phyloP scores from a whole-genome alignment of 2,797 vertebrate species.

The Ceryle rudis region DNA sequence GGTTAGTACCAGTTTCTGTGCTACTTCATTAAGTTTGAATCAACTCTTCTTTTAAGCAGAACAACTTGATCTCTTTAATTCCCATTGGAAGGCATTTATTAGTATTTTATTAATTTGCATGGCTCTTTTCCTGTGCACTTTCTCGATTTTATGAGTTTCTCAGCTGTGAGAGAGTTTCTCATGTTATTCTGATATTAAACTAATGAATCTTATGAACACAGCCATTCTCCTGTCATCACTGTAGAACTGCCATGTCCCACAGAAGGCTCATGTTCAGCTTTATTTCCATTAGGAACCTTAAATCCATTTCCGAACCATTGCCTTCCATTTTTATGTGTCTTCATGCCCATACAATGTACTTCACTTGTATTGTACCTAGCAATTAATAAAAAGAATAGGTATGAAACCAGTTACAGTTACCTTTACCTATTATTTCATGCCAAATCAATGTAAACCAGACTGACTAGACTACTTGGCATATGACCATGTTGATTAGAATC shows the following conservation, averaged over 20 bases:
- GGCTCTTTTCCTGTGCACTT: neutral
- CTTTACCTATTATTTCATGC: neutral
- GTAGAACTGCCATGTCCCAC: neutral
- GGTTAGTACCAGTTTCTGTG: neutral
- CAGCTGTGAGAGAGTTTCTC: neutral
- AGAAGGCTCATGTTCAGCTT: neutral
- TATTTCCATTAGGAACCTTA: neutral
- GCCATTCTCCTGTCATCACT: neutral
- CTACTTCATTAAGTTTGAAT: neutral
- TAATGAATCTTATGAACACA: neutral
- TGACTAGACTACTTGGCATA: neutral
- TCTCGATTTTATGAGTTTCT: neutral
- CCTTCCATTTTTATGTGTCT: neutral
- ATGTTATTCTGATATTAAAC: neutral
- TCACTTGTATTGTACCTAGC: neutral
- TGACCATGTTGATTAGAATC: neutral
- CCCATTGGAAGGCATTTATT: neutral
- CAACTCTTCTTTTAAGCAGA: neutral
- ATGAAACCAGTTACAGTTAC: neutral
- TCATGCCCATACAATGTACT: neutral
- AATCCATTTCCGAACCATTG: neutral
- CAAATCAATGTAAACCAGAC: neutral
- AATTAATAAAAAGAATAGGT: neutral
- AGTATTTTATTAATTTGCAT: neutral
- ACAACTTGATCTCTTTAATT: neutral